These are phyloP conservation scores for Patiria miniata DNA, from an alignment of 35 echinoderm and acorn worm genomes.

Conservation along the genomic window DNA sequence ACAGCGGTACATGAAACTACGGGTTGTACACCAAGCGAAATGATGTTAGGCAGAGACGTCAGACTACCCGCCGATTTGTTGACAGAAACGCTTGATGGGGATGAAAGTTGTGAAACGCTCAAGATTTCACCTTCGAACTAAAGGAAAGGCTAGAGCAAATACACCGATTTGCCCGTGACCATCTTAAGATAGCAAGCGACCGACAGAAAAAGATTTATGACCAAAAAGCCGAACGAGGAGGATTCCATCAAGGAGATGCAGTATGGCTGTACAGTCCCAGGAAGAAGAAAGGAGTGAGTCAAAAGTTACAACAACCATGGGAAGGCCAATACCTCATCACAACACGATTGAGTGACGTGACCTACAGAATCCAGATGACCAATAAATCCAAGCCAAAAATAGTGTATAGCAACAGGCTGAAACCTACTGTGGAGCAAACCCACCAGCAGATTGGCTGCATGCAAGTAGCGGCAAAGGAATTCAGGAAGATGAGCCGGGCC, in stretches of 20 bases:
- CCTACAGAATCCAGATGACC: constrained; percentile 37
- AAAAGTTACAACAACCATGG: constrained; percentile 46
- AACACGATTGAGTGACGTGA: constrained; percentile 51
- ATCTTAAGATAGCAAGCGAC: constrained; percentile 27
- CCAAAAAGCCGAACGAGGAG: background rate
- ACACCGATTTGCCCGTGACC: constrained; percentile 18
- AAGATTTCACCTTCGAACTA: constrained; percentile 1
- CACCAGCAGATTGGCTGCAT: constrained; percentile 38
- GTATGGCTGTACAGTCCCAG: too few relatives aligned
- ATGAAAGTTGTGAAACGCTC: background rate
- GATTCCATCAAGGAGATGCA: constrained; percentile 12
- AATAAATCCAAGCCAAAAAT: constrained; percentile 37
- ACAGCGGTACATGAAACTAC: constrained; percentile 57
- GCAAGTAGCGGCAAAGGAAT: too few relatives aligned
- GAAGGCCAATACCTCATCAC: constrained; percentile 41
- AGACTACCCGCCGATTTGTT: constrained; percentile 40
- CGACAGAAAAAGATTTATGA: constrained; percentile 19
- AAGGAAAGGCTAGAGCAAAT: background rate
- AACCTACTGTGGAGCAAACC: constrained; percentile 48
- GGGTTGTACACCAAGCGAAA: constrained; percentile 42
- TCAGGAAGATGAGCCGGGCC: too few relatives aligned
- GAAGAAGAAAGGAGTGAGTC: constrained; percentile 33
- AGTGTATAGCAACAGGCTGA: constrained; percentile 49
- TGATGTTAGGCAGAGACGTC: constrained; percentile 62
- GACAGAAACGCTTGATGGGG: background rate